Conservation (phyloP, 2,113 vertebrate genomes). For the Elgaria multicarinata region DNA sequence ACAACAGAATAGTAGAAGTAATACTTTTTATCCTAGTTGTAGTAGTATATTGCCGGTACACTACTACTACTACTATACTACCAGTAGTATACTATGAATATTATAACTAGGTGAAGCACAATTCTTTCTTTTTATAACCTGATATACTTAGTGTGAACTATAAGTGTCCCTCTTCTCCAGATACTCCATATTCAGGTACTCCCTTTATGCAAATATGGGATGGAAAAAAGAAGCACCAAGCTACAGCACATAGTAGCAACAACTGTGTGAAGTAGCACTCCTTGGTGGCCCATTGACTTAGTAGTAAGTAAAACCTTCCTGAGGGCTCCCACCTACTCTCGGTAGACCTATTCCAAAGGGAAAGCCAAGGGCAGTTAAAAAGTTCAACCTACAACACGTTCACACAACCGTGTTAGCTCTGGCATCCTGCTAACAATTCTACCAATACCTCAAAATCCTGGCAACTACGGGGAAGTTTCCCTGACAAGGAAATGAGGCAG, state of each 20-base stretch:
- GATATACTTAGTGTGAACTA: neutral
- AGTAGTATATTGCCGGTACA: too few relatives aligned
- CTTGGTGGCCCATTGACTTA: too few relatives aligned
- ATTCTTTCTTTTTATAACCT: neutral
- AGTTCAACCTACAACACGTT: neutral
- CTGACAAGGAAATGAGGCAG: neutral
- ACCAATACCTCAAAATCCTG: neutral
- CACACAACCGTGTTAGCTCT: too few relatives aligned
- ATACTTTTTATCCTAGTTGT: too few relatives aligned
- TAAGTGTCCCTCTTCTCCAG: neutral
- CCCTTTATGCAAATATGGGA: neutral
- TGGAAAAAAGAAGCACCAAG: neutral
- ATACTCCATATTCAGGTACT: neutral
- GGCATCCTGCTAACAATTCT: neutral
- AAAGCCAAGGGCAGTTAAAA: neutral
- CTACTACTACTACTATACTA: neutral
- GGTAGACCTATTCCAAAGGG: constrained; percentile 53
- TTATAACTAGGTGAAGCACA: too few relatives aligned
- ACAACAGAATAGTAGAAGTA: too few relatives aligned
- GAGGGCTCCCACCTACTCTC: neutral
- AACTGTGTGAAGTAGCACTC: neutral
- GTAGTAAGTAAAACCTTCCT: neutral
- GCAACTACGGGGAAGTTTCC: neutral
- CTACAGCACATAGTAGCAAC: neutral
- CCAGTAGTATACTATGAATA: neutral